These are phyloP conservation scores for Triplophysa yarkandensis DNA, from an alignment of 2,797 vertebrate genomes.

Conservation along the genomic window DNA sequence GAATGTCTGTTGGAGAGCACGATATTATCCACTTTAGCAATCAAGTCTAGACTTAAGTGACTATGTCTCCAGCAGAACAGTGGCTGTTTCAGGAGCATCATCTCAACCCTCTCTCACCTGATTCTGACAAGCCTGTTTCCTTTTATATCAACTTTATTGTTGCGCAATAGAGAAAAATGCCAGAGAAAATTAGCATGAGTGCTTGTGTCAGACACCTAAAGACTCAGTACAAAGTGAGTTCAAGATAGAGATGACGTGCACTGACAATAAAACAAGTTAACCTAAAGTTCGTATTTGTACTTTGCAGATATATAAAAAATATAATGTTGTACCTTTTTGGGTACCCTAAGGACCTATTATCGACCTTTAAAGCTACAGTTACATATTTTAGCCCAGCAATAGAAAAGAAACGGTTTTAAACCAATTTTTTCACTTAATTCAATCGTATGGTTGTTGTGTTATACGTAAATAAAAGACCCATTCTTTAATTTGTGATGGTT, in stretches of 20 bases:
- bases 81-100: slow-evolving; percentile 26
- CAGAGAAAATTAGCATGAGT: slow-evolving; percentile 3
- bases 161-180: background rate
- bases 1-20: slow-evolving; percentile 49
- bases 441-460: background rate
- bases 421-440: too few species aligned
- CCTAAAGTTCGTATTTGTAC: too few species aligned
- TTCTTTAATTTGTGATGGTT: background rate
- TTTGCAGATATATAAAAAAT: too few species aligned
- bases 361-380: too few species aligned
- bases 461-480: background rate
- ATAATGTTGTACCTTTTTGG: too few species aligned
- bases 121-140: slow-evolving; percentile 14
- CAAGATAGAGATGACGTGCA: background rate
- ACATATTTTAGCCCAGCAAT: too few species aligned
- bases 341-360: too few species aligned
- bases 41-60: slow-evolving; percentile 54
- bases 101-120: slow-evolving; percentile 13
- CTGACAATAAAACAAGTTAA: too few species aligned
- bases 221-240: background rate
- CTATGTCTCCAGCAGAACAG: slow-evolving; percentile 41
- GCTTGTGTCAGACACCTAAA: background rate
- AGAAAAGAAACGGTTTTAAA: too few species aligned
- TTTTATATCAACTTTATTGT: slow-evolving; percentile 32
- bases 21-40: slow-evolving; percentile 59